Conservation (phyloP, 1,140 invertebrate species). For the Ylistrum balloti region DNA sequence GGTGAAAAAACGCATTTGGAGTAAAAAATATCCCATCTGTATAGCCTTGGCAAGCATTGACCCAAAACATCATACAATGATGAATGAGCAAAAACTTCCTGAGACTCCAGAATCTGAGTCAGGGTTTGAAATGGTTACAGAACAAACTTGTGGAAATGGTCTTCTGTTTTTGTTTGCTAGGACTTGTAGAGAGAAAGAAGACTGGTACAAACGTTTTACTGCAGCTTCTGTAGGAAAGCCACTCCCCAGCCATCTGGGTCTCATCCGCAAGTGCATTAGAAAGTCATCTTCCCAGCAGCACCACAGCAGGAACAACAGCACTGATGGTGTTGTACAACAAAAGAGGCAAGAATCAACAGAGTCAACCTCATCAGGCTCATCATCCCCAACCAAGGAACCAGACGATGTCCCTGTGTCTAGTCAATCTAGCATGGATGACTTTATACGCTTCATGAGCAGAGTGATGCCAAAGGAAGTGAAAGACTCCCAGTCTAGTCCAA, state of each 20-base stretch:
- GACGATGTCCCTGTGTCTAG: constrained; percentile 34
- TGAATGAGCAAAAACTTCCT: constrained; percentile 41
- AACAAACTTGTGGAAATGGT: constrained; percentile 73
- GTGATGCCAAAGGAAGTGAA: constrained; percentile 73
- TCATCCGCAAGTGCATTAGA: constrained; percentile 66
- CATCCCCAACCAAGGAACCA: constrained; percentile 55
- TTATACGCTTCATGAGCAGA: constrained; percentile 76
- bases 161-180: constrained; percentile 89
- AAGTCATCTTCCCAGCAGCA: constrained; percentile 50
- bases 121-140: constrained; percentile 76
- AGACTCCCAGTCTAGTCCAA: constrained; percentile 43
- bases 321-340: constrained; percentile 55
- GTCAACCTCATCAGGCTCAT: constrained; percentile 66
- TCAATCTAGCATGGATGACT: constrained; percentile 61
- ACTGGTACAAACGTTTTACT: constrained; percentile 88
- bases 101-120: constrained; percentile 61
- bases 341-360: constrained; percentile 75
- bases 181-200: constrained; percentile 93
- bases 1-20: constrained; percentile 90
- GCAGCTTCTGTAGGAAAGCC: constrained; percentile 72
- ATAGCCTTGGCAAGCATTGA: constrained; percentile 81
- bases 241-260: constrained; percentile 73
- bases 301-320: constrained; percentile 60
- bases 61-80: constrained; percentile 50
- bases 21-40: constrained; percentile 95